Evolutionary conservation across 2,888 invertebrate species (phyloP).

Genomic region (Platycheirus rosarum): DNA sequence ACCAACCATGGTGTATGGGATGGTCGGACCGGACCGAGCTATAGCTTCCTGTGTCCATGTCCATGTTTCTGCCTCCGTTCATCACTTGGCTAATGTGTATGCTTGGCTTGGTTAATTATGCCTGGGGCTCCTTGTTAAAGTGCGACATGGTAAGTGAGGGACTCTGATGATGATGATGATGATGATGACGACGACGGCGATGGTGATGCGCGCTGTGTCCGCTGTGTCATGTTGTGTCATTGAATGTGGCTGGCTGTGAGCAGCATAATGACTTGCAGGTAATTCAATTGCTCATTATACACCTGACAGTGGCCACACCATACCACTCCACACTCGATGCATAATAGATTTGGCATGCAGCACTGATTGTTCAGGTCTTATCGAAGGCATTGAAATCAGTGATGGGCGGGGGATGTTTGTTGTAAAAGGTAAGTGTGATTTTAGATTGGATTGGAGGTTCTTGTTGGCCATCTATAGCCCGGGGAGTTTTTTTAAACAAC

Average conservation of each 20-base stretch:
- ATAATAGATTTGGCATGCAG: constrained; percentile 45
- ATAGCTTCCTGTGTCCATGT: constrained; percentile 42
- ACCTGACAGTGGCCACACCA: constrained; percentile 38
- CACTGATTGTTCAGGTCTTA: constrained; percentile 51
- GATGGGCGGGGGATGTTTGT: constrained; percentile 33
- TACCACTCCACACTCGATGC: background rate
- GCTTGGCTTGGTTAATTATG: constrained; percentile 58
- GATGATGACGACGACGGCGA: constrained; percentile 11
- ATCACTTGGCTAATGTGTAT: constrained; percentile 64
- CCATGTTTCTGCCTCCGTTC: constrained; percentile 45
- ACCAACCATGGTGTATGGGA: background rate
- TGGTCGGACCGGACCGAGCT: background rate
- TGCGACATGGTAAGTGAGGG: constrained; percentile 29
- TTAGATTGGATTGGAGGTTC: too few relatives aligned
- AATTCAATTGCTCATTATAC: constrained; percentile 70
- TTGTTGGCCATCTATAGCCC: too few relatives aligned
- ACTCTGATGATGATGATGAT: constrained; percentile 11
- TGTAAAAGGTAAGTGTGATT: constrained; percentile 17
- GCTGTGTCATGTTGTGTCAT: constrained; percentile 70
- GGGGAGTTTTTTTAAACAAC: too few relatives aligned
- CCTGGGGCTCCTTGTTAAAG: constrained; percentile 58
- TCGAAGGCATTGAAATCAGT: constrained; percentile 29
- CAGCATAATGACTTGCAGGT: constrained; percentile 67
- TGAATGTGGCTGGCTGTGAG: constrained; percentile 46
- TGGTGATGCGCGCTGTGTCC: constrained; percentile 46